Conservation (phyloP, 2,113 vertebrate species). For the Cromileptes altivelis region DNA sequence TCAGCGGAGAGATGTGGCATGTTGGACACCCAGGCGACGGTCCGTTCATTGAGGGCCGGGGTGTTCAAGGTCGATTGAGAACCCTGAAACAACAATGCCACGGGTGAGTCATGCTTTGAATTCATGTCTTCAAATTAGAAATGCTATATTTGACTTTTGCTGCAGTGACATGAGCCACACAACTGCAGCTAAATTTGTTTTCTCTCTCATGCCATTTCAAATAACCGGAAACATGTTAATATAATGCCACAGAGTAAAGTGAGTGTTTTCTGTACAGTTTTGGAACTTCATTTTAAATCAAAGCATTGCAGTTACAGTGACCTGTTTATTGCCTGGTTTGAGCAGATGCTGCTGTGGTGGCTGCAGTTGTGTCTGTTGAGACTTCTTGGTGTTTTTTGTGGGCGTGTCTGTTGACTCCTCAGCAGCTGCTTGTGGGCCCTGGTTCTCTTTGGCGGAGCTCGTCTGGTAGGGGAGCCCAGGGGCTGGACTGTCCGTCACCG, state of each 20-base stretch:
- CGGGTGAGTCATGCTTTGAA: neutral
- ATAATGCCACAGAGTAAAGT: neutral
- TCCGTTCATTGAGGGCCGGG: slow-evolving; percentile 91
- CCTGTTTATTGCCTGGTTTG: slow-evolving; percentile 87
- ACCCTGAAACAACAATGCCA: slow-evolving; percentile 78
- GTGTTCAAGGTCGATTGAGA: slow-evolving; percentile 91
- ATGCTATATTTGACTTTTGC: neutral
- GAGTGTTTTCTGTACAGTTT: too few species aligned
- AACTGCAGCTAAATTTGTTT: too few species aligned
- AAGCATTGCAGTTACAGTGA: slow-evolving; percentile 21
- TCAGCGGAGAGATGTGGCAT: slow-evolving; percentile 97
- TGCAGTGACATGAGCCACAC: too few species aligned
- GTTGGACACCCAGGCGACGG: slow-evolving; percentile 97
- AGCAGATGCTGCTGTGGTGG: slow-evolving; percentile 84
- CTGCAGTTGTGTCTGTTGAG: slow-evolving; percentile 77
- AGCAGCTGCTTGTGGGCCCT: slow-evolving; percentile 56
- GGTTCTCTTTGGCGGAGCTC: slow-evolving; percentile 82
- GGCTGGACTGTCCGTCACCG: slow-evolving; percentile 88
- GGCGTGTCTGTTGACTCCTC: slow-evolving; percentile 80
- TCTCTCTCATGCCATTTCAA: too few species aligned
- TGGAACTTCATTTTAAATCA: neutral
- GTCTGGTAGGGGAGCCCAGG: slow-evolving; percentile 87
- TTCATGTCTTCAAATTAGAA: neutral
- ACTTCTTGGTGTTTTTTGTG: slow-evolving; percentile 81
- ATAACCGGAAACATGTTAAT: neutral